phyloP scores from a whole-genome alignment of 2,113 vertebrate species.

The Cephalophus harveyi region DNA sequence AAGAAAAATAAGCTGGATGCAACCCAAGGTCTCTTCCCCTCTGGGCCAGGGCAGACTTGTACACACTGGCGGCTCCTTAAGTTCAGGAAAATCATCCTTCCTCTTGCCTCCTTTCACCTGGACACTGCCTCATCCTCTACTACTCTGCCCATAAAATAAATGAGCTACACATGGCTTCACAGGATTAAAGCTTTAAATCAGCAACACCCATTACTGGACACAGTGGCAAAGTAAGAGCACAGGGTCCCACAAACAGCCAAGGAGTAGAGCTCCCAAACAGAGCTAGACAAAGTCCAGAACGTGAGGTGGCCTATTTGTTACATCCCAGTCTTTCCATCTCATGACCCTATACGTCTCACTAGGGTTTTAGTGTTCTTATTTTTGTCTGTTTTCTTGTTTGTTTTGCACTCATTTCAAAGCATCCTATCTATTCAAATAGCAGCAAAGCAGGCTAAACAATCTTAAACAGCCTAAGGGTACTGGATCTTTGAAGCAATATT shows the following conservation, averaged over 20 bases:
- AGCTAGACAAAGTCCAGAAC: background rate
- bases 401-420: background rate
- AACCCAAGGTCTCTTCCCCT: background rate
- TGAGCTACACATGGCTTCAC: background rate
- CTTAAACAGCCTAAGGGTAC: background rate
- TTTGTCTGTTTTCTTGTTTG: background rate
- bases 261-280: background rate
- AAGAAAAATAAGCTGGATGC: background rate
- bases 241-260: background rate
- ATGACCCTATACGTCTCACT: background rate
- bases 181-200: background rate
- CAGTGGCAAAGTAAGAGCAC: background rate
- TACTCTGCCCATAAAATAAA: background rate
- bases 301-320: background rate
- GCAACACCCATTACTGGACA: no score
- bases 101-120: background rate
- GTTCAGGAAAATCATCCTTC: background rate
- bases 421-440: background rate
- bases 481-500: background rate
- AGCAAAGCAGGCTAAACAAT: background rate
- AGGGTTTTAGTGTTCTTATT: background rate
- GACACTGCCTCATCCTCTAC: background rate
- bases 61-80: background rate
- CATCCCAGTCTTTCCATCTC: background rate
- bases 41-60: background rate